A percentile compares a stretch with the other conserved stretches of the same genome.
Evolutionary conservation across 2,113 vertebrate genomes (phyloP).

Genomic region (Montifringilla adamsi): DNA sequence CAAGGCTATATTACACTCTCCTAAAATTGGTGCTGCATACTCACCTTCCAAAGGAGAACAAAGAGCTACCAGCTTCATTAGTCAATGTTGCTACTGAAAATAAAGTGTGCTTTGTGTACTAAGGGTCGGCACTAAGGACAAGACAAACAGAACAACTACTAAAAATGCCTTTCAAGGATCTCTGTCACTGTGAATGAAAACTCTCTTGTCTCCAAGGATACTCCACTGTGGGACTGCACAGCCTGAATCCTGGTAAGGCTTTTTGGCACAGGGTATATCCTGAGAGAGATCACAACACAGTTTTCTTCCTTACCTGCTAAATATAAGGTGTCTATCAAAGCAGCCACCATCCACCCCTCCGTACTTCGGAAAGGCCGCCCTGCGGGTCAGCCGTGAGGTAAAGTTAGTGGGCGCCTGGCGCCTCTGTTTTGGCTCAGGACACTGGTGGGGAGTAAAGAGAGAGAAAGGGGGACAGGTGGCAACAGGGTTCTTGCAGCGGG

Average conservation of each 20-base stretch:
- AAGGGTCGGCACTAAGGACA: not conserved
- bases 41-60: not conserved
- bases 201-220: not conserved
- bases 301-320: slow-evolving; percentile 86
- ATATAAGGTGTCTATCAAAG: slow-evolving; percentile 98
- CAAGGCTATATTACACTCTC: not conserved
- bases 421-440: slow-evolving; percentile 98
- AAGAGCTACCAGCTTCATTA: not conserved
- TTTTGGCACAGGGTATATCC: not conserved
- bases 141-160: not conserved
- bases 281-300: not conserved
- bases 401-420: slow-evolving; percentile 96
- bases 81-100: not conserved
- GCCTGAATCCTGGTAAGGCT: not conserved
- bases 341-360: slow-evolving; percentile 97
- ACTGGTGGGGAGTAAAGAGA: slow-evolving; percentile 97
- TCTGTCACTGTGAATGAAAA: not conserved
- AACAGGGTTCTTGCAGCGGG: slow-evolving; percentile 98
- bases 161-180: not conserved
- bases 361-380: slow-evolving; percentile 95
- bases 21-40: not conserved
- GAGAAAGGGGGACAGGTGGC: slow-evolving; percentile 98
- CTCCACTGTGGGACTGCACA: not conserved
- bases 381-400: slow-evolving; percentile 90
- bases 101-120: not conserved